Evolutionary conservation across 2,113 vertebrate species (phyloP).

Genomic region (Capreolus pygargus): DNA sequence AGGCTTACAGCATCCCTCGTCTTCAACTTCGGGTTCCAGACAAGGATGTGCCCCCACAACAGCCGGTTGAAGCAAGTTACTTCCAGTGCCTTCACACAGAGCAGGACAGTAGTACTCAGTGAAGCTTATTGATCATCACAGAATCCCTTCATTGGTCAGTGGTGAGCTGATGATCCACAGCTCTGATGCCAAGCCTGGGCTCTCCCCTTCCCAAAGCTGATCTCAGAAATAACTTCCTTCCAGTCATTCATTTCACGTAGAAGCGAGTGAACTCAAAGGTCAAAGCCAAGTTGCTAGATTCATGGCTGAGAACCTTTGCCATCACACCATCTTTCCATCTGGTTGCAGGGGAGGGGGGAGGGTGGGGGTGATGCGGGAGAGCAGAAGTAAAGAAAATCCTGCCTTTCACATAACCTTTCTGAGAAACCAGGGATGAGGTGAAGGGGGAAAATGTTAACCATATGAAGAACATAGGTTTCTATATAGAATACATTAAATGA

Average conservation of each 20-base stretch:
- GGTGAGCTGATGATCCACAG: background rate
- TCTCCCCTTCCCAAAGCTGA: background rate
- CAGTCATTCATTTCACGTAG: background rate
- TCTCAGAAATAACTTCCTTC: background rate
- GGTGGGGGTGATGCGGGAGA: too few species aligned
- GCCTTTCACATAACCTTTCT: background rate
- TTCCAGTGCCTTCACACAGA: background rate
- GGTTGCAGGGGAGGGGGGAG: rapidly evolving
- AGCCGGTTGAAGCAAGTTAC: background rate
- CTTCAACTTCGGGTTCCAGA: background rate
- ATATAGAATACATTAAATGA: background rate
- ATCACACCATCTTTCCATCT: background rate
- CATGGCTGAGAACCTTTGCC: background rate
- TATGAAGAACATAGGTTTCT: background rate
- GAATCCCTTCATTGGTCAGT: background rate
- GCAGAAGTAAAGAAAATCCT: background rate
- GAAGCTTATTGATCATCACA: background rate
- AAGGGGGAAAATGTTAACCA: background rate
- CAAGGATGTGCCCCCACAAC: background rate
- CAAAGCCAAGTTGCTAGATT: background rate
- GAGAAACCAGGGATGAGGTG: background rate
- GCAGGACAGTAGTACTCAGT: background rate
- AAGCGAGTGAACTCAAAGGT: background rate
- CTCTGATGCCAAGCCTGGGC: background rate
- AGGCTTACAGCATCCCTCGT: background rate